phyloP scores from a whole-genome alignment of 2,888 invertebrate genomes.

The Dilophus febrilis region DNA sequence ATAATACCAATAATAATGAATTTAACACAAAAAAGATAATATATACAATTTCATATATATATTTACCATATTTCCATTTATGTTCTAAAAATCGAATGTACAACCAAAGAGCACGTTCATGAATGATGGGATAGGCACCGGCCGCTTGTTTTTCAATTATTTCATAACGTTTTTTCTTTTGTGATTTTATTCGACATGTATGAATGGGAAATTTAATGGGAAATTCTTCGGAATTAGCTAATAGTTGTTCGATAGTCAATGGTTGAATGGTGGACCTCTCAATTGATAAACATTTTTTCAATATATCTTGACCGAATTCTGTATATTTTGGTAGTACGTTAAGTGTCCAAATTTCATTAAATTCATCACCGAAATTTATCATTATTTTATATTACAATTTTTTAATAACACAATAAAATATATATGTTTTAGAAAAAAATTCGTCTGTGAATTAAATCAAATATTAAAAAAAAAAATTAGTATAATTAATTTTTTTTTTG shows the following conservation, averaged over 20 bases:
- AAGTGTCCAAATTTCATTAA: conserved; percentile 18
- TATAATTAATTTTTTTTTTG: no score
- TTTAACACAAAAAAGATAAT: conserved; percentile 6
- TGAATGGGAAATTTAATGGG: conserved; percentile 22
- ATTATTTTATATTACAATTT: no score
- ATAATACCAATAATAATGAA: neutral
- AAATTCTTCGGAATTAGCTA: conserved; percentile 7
- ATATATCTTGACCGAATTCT: conserved; percentile 15
- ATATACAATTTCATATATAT: no score
- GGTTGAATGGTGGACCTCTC: conserved; percentile 1
- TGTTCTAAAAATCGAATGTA: conserved; percentile 47
- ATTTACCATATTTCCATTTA: conserved; percentile 27
- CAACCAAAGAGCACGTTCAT: conserved; percentile 43
- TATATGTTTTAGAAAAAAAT: no score
- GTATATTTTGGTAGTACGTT: conserved; percentile 6
- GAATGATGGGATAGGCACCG: conserved; percentile 50
- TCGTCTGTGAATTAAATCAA: no score
- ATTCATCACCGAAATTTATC: conserved; percentile 18
- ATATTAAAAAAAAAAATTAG: no score
- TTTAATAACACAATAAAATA: no score
- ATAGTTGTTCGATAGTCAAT: conserved; percentile 5
- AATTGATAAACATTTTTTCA: conserved; percentile 14
- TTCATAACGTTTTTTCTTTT: conserved; percentile 16
- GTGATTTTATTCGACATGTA: conserved; percentile 20
- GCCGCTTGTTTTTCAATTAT: conserved; percentile 23